A percentile compares a stretch with the other conserved stretches of the same genome.
phyloP scores from a whole-genome alignment of 2,113 vertebrate genomes.

The Drymodes brunneopygia region DNA sequence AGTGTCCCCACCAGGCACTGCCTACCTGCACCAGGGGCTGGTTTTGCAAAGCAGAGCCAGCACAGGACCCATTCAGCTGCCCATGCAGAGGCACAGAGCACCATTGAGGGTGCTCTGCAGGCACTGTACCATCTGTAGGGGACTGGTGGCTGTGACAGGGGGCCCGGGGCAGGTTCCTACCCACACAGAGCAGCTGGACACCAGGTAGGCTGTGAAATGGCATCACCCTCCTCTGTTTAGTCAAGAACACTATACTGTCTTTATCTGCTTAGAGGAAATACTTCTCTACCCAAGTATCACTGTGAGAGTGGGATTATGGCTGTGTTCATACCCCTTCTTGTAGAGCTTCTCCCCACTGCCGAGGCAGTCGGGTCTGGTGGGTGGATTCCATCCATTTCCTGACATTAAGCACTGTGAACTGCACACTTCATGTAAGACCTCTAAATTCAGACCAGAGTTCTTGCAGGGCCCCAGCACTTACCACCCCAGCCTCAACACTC shows the following conservation, averaged over 20 bases:
- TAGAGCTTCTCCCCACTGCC: background rate
- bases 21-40: background rate
- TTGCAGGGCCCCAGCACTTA: background rate
- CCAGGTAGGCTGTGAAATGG: background rate
- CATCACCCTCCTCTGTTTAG: background rate
- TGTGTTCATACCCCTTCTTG: background rate
- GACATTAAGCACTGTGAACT: background rate
- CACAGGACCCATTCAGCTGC: accelerated
- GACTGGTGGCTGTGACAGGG: background rate
- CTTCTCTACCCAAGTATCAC: background rate
- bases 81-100: background rate
- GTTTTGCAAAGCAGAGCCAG: background rate
- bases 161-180: background rate
- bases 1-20: background rate
- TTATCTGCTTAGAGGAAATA: background rate
- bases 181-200: background rate
- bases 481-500: background rate
- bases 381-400: background rate
- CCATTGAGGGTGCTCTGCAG: accelerated
- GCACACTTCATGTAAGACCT: background rate
- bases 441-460: background rate
- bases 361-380: accelerated
- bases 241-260: background rate
- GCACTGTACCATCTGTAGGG: background rate
- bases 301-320: background rate